Evolutionary conservation across 2,113 vertebrate species (phyloP).

Genomic region (Okapia johnstoni): DNA sequence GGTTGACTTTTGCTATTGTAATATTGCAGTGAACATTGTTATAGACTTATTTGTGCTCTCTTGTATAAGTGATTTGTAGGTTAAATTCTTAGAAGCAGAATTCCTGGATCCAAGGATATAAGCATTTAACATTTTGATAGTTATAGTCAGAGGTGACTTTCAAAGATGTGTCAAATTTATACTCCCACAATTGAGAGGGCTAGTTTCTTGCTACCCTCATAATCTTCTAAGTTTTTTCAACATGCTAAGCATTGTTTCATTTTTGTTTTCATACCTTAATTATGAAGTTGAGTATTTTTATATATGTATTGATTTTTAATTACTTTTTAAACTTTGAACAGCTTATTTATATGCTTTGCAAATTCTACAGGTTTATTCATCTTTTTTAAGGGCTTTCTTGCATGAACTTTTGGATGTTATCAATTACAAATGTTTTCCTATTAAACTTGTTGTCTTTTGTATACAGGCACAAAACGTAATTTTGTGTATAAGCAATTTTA

Average conservation of each 20-base stretch:
- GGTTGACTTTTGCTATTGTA: neutral
- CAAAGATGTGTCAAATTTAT: neutral
- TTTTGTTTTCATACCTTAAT: neutral
- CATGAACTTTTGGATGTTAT: neutral
- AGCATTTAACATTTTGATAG: neutral
- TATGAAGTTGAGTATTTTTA: neutral
- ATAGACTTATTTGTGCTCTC: neutral
- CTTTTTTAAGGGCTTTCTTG: neutral
- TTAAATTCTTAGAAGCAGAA: neutral
- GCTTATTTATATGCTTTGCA: neutral
- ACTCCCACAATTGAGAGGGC: neutral
- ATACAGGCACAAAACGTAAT: neutral
- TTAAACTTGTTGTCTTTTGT: slow-evolving; percentile 16
- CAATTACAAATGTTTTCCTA: neutral
- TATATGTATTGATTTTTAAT: neutral
- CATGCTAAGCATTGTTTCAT: neutral
- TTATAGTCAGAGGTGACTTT: neutral
- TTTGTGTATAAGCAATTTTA: neutral
- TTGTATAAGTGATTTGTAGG: neutral
- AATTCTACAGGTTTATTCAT: neutral
- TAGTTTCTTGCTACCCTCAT: neutral
- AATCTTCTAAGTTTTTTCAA: neutral
- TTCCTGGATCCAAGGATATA: neutral
- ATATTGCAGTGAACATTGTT: neutral
- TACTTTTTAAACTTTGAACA: neutral